Base-by-base conservation (phyloP, 2,113 vertebrate species). In the Saccopteryx leptura region DNA sequence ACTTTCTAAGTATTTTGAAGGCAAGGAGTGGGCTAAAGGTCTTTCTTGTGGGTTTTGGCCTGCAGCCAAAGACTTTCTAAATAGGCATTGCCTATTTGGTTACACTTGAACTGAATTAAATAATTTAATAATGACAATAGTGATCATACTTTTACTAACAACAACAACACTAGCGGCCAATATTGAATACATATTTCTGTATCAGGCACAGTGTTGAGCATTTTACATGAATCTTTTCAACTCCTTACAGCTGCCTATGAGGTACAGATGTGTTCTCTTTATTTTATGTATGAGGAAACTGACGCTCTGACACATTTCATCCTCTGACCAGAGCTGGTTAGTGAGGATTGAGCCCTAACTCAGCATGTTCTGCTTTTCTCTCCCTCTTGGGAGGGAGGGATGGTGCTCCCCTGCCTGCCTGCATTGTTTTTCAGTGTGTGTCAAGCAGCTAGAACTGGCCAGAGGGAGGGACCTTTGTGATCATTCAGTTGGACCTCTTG, bases 101-200 rank as follows among this genome's bases (percentile, higher is more conserved):
- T 83, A 78, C 79, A 52, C 24, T 46, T 86, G 56, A 72, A n/a
- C 28, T n/a, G 33, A 93, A 56, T 86, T 71, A 85, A 56, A 80
- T 80, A 33, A 60, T 66, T 19, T 61, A n/a, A 4, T 19, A 61
- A 14, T 10, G 39, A 58, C 19, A 52, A n/a, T 56, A 46, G 17
- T 26, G 28, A 23, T 69, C n/a, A 5, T 72, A 12, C 3, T 54
- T 69, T 21, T n/a, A 50, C 46, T 39, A 61, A 13, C 19, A n/a
- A 2, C 48, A 85, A 2, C 3, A 74, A 5, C 28, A 71, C 24
- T 50, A 82, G 33, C 21, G 60, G 39, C 19, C 48, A 9, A 33
- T 69, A 31, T 6, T 23, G 58, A 80, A 24, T 71, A 21, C 28
- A 1, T 66, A 21, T 95, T 82, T 74, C 15, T 80, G 24, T 24